Evolutionary conservation across 2,888 invertebrate genomes (phyloP).

Genomic region (Proisotoma minuta): DNA sequence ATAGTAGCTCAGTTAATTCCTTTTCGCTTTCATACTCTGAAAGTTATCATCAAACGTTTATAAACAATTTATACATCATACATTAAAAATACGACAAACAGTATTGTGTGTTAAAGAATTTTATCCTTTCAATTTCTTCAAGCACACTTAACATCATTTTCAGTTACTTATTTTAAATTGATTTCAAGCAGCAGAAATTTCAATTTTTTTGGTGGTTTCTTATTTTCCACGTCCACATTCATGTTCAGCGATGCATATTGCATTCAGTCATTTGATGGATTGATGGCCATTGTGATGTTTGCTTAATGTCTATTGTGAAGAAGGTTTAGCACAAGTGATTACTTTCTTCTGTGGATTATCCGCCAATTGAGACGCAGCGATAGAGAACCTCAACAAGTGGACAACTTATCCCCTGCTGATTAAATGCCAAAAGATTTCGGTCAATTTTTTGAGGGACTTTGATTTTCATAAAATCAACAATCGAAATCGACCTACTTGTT

Average conservation of each 20-base stretch:
- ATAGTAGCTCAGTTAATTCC: no score
- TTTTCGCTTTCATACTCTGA: no score
- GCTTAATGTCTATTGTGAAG: not conserved
- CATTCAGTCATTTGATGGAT: not conserved
- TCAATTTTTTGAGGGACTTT: not conserved
- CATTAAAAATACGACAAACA: no score
- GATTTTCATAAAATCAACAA: constrained; percentile 4
- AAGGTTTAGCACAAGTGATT: not conserved
- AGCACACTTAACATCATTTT: not conserved
- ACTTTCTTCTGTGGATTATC: not conserved
- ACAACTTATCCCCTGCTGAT: no score
- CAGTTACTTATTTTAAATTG: not conserved
- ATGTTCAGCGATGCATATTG: no score
- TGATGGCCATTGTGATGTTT: not conserved
- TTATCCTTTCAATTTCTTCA: no score
- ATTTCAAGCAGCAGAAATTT: not conserved
- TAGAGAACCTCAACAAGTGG: not conserved
- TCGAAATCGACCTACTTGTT: constrained; percentile 5
- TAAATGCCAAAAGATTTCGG: not conserved
- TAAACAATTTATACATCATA: no score
- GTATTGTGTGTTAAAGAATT: no score
- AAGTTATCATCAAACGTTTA: no score
- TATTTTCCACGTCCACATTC: not conserved
- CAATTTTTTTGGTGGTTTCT: not conserved
- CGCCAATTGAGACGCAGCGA: not conserved